phyloP scores from a whole-genome alignment of 2,113 vertebrate genomes.

The Epinephelus moara region DNA sequence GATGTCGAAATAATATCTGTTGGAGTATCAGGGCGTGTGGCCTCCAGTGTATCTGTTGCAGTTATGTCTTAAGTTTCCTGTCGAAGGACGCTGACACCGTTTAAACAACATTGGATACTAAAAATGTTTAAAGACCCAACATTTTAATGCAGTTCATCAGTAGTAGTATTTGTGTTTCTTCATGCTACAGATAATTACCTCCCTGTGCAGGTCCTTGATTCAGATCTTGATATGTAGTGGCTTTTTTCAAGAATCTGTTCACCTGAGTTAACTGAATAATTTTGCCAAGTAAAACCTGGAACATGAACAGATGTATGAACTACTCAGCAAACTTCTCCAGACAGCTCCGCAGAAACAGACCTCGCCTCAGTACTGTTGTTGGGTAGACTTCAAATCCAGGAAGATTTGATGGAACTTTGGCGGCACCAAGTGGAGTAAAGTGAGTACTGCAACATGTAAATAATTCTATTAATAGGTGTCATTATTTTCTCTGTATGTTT shows the following conservation, averaged over 20 bases:
- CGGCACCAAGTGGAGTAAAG: slow-evolving; percentile 40
- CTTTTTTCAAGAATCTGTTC: neutral
- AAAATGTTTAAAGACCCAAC: neutral
- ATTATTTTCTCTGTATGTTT: too few species aligned
- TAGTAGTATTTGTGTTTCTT: neutral
- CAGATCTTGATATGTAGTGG: too few species aligned
- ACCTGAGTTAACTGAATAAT: neutral
- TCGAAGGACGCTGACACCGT: neutral
- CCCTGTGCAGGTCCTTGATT: too few species aligned
- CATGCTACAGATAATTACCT: neutral
- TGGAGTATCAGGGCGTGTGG: neutral
- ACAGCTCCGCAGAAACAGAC: neutral
- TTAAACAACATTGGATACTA: neutral
- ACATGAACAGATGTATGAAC: neutral
- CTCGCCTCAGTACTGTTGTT: slow-evolving; percentile 59
- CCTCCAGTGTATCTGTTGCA: neutral
- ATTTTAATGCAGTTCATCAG: neutral
- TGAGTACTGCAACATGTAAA: slow-evolving; percentile 13
- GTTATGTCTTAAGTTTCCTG: neutral
- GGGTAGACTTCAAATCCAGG: slow-evolving; percentile 59
- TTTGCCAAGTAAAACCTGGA: neutral
- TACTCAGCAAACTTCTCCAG: slow-evolving; percentile 9
- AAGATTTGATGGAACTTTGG: slow-evolving; percentile 55
- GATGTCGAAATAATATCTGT: neutral
- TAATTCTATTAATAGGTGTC: too few species aligned